Percentiles rank a stretch among this genome's conserved stretches.
Evolutionary conservation across 1,140 invertebrate genomes (phyloP).

Genomic region (Dendroctonus valens): DNA sequence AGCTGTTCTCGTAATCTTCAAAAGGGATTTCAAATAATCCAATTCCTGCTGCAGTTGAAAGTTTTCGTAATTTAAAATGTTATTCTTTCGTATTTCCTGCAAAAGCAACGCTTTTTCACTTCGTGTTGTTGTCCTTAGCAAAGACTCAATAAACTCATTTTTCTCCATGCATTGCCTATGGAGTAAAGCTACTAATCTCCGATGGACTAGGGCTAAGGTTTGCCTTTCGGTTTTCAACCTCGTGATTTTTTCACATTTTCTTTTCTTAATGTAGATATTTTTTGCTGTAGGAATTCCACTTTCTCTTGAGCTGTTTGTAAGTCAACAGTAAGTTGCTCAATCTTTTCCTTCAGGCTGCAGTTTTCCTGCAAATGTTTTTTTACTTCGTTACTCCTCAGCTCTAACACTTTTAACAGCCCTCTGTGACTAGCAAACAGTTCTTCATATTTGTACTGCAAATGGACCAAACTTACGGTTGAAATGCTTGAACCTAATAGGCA

Average conservation of each 20-base stretch:
- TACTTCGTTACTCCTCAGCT: conserved; percentile 33
- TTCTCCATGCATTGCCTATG: conserved; percentile 39
- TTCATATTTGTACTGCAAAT: conserved; percentile 42
- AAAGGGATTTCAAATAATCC: conserved; percentile 30
- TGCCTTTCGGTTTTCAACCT: conserved; percentile 34
- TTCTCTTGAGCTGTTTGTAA: conserved; percentile 22
- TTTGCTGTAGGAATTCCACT: conserved; percentile 22
- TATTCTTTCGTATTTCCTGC: conserved; percentile 36
- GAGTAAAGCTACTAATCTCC: conserved; percentile 36
- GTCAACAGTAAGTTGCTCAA: conserved; percentile 25
- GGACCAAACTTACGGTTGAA: conserved; percentile 38
- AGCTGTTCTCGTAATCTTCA: conserved; percentile 5
- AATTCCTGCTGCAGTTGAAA: conserved; percentile 37
- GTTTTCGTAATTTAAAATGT: conserved; percentile 37
- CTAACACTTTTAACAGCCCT: conserved; percentile 36
- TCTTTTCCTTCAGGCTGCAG: conserved; percentile 25
- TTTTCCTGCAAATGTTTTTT: conserved; percentile 36
- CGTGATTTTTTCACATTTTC: conserved; percentile 34
- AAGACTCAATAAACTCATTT: conserved; percentile 28
- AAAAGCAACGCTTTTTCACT: conserved; percentile 36
- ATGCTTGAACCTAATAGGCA: conserved; percentile 9
- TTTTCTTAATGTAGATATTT: conserved; percentile 31
- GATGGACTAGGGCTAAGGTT: conserved; percentile 35
- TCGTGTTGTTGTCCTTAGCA: conserved; percentile 25
- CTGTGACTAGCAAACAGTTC: conserved; percentile 34